phyloP scores from a whole-genome alignment of 2,888 invertebrate species.

The Hirtodrosophila confusa region DNA sequence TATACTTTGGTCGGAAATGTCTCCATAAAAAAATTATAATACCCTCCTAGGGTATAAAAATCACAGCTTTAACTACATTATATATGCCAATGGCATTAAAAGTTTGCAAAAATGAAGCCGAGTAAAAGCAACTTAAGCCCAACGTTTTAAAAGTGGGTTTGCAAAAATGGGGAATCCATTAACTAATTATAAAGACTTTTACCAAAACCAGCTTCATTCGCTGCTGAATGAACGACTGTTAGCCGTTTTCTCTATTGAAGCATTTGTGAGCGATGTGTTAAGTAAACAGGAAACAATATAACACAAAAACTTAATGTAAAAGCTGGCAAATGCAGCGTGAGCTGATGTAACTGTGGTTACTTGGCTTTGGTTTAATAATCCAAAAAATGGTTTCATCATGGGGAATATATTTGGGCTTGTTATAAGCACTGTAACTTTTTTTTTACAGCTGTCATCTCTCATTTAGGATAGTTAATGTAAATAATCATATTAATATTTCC shows the following conservation, averaged over 20 bases:
- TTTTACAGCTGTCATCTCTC: no score
- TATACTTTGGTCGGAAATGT: no score
- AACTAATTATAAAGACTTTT: constrained; percentile 12
- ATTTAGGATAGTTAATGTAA: no score
- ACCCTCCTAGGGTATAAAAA: no score
- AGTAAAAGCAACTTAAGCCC: no score
- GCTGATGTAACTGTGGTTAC: constrained; percentile 9
- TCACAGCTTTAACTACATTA: no score
- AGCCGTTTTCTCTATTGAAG: constrained; percentile 6
- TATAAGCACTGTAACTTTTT: no score
- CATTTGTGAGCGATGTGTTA: constrained; percentile 1
- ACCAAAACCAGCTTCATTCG: background rate
- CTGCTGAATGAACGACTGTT: background rate
- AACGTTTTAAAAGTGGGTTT: background rate
- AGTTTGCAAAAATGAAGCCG: background rate
- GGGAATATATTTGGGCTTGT: no score
- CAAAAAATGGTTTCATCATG: no score
- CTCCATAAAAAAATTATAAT: no score
- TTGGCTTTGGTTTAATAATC: background rate
- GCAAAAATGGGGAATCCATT: constrained; percentile 8
- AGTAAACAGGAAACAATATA: constrained; percentile 3
- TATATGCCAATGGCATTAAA: no score
- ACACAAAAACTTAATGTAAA: constrained; percentile 4
- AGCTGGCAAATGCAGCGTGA: background rate
- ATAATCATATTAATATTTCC: no score